phyloP scores from a whole-genome alignment of 1,140 invertebrate species.

The Gerris buenoi region DNA sequence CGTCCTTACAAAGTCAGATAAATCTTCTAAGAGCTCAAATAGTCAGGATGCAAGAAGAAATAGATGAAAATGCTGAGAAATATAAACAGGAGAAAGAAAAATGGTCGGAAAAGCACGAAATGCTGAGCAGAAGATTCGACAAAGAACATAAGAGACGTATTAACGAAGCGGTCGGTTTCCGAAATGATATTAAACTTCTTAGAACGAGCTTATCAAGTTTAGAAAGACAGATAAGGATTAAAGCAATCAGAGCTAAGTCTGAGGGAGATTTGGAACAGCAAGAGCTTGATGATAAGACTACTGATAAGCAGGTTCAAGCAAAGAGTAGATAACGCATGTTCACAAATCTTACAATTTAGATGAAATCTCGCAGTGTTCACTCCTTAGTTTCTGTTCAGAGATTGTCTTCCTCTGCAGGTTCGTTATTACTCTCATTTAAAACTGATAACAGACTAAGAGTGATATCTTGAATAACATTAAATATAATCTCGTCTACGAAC shows the following conservation, averaged over 20 bases:
- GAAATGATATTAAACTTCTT: conserved; percentile 12
- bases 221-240: conserved; percentile 11
- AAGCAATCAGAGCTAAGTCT: conserved; percentile 5
- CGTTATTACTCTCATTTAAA: too few relatives aligned
- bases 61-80: background rate
- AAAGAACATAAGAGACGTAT: conserved; percentile 13
- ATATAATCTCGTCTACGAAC: too few relatives aligned
- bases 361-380: too few relatives aligned
- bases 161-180: conserved; percentile 12
- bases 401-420: too few relatives aligned
- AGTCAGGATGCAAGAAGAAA: background rate
- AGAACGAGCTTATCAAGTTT: conserved; percentile 6
- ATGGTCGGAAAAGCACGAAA: conserved; percentile 3
- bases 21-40: conserved; percentile 1
- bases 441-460: too few relatives aligned
- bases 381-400: too few relatives aligned
- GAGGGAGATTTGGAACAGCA: too few relatives aligned
- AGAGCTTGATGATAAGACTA: too few relatives aligned
- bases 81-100: conserved; percentile 8
- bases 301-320: too few relatives aligned
- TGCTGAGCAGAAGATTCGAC: conserved; percentile 8
- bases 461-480: too few relatives aligned
- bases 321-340: too few relatives aligned
- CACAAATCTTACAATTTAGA: too few relatives aligned
- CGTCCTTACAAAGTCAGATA: conserved; percentile 1